These are phyloP conservation scores for Erpornis zantholeuca DNA, from an alignment of 2,113 vertebrate species.

Conservation along the genomic window DNA sequence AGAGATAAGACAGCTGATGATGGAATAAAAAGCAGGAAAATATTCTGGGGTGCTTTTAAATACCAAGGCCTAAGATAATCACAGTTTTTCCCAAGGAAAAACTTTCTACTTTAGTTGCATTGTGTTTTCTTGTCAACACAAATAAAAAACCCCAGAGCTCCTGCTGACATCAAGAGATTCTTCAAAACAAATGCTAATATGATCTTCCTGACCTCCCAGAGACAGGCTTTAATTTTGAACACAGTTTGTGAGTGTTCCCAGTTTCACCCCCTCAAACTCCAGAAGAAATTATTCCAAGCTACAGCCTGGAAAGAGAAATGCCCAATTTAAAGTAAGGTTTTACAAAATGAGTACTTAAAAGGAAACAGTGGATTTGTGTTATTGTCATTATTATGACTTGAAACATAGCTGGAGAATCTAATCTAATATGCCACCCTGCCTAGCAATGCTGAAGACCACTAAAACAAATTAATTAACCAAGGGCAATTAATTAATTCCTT, in stretches of 20 bases:
- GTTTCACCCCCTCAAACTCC: not conserved
- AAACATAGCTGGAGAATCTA: not conserved
- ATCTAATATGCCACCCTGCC: not conserved
- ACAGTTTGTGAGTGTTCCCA: not conserved
- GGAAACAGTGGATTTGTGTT: not conserved
- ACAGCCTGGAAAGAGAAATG: not conserved
- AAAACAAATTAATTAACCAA: conserved; percentile 28
- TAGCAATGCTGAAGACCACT: not conserved
- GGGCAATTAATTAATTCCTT: conserved; percentile 28
- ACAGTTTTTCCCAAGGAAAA: not conserved
- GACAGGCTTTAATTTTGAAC: not conserved
- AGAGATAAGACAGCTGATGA: not conserved
- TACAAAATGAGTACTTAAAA: not conserved
- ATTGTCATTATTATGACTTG: not conserved
- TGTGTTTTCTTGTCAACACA: not conserved
- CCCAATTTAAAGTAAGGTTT: not conserved
- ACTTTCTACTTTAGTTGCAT: not conserved
- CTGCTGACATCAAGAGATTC: not conserved
- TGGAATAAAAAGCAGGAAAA: not conserved
- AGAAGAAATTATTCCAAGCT: not conserved
- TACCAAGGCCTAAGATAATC: not conserved
- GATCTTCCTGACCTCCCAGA: not conserved
- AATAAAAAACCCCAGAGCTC: not conserved
- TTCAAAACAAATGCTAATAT: not conserved
- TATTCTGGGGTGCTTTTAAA: not conserved